A percentile compares a stretch with the other conserved stretches of the same genome.
phyloP scores from a whole-genome alignment of 2,113 vertebrate species.

The Tupaia chinensis region DNA sequence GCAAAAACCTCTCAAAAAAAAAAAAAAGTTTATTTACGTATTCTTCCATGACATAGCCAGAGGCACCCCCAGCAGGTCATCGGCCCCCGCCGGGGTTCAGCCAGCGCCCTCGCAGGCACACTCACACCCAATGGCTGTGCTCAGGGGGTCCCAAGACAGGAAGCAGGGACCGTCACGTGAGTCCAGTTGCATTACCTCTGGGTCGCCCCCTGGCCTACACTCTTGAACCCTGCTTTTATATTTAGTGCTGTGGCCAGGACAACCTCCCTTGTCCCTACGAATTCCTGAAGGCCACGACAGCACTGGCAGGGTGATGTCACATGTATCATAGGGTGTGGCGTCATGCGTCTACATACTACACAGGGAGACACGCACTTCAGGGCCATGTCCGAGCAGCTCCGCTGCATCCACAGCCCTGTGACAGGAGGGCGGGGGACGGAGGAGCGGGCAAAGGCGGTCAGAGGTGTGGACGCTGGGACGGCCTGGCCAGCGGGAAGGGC shows the following conservation, averaged over 20 bases:
- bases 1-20: no score
- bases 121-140: no score
- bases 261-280: not conserved
- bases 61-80: no score
- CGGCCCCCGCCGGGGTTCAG: no score
- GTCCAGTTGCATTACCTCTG: no score
- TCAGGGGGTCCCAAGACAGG: no score
- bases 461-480: rapidly evolving
- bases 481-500: not conserved
- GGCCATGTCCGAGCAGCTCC: not conserved
- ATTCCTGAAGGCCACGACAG: not conserved
- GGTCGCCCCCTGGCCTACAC: no score
- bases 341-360: not conserved
- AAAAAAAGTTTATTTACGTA: no score
- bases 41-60: no score
- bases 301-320: rapidly evolving
- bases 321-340: not conserved
- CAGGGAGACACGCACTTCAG: not conserved
- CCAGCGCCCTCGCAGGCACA: no score
- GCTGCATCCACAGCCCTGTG: not conserved
- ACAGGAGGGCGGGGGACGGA: no score
- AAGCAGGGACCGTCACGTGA: no score
- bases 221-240: not conserved
- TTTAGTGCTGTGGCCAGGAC: not conserved
- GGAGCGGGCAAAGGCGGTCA: not conserved